A percentile compares a stretch with the other conserved stretches of the same genome.
phyloP scores from a whole-genome alignment of 2,888 invertebrate species.

The Patella ulyssiponensis region DNA sequence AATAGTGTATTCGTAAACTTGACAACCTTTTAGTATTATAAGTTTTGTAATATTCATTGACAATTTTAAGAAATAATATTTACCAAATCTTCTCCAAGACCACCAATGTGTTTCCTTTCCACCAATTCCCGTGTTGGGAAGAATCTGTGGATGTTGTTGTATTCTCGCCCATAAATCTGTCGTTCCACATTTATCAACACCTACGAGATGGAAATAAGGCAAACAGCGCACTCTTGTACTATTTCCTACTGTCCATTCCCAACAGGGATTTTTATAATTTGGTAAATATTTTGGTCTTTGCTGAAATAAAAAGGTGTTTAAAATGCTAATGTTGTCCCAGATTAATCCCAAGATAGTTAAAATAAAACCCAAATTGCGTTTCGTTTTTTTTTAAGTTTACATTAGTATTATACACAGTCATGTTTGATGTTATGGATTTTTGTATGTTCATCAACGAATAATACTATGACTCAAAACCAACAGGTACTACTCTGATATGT shows the following conservation, averaged over 20 bases:
- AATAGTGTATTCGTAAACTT: background rate
- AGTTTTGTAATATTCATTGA: background rate
- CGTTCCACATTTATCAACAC: constrained; percentile 46
- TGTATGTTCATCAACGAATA: too few relatives aligned
- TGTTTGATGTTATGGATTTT: too few relatives aligned
- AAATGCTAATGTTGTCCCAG: constrained; percentile 22
- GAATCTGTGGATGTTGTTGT: constrained; percentile 34
- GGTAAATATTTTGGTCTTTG: constrained; percentile 27
- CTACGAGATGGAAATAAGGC: constrained; percentile 46
- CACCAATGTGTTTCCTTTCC: constrained; percentile 49
- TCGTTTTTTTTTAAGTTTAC: too few relatives aligned
- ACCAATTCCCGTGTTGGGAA: constrained; percentile 25
- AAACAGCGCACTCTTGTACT: constrained; percentile 33
- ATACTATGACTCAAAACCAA: too few relatives aligned
- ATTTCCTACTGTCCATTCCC: constrained; percentile 24
- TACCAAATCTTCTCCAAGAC: constrained; percentile 47
- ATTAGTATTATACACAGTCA: too few relatives aligned
- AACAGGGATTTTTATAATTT: constrained; percentile 46
- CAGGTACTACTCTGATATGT: too few relatives aligned
- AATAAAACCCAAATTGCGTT: too few relatives aligned
- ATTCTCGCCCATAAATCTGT: constrained; percentile 45
- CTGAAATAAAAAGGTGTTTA: constrained; percentile 23
- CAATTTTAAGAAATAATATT: background rate
- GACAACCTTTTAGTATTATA: background rate
- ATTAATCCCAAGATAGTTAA: too few relatives aligned